Percentiles rank a stretch among this genome's conserved stretches.
Conservation (phyloP, 2,888 invertebrate genomes). For the Hydroisotoma schaefferi region DNA sequence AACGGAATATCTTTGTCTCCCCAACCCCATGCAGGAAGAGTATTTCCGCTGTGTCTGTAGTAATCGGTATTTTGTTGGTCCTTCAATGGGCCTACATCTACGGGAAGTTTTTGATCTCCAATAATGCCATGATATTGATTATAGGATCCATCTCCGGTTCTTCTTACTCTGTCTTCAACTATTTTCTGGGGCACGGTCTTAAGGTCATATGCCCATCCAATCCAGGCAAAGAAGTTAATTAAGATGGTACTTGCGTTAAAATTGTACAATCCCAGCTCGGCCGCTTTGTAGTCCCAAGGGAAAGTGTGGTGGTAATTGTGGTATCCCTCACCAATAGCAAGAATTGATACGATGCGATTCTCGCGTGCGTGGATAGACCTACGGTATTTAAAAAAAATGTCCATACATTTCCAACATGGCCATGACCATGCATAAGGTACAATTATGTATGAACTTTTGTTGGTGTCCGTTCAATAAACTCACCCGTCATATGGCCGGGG, state of each 20-base stretch:
- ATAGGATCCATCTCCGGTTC: conserved; percentile 51
- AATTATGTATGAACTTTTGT: too few relatives aligned
- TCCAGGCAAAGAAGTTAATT: conserved; percentile 73
- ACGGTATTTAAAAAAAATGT: too few relatives aligned
- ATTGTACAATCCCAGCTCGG: conserved; percentile 65
- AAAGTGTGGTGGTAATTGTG: conserved; percentile 93
- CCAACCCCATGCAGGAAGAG: conserved; percentile 31
- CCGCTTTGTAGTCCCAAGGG: conserved; percentile 89
- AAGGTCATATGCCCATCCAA: conserved; percentile 84
- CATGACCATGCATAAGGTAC: too few relatives aligned
- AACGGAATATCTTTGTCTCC: conserved; percentile 30
- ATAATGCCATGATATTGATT: neutral
- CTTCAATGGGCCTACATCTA: too few relatives aligned
- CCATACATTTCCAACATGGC: too few relatives aligned
- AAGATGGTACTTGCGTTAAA: conserved; percentile 72
- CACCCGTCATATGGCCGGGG: conserved; percentile 39
- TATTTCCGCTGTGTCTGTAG: neutral
- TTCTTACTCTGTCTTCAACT: conserved; percentile 52
- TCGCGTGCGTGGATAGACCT: conserved; percentile 1
- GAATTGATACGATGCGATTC: conserved; percentile 2
- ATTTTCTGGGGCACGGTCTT: conserved; percentile 61
- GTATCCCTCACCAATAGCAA: conserved; percentile 62
- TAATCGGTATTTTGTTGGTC: too few relatives aligned
- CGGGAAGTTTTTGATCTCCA: too few relatives aligned
- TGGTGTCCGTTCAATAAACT: too few relatives aligned